A percentile compares a stretch with the other conserved stretches of the same genome.
phyloP scores from a whole-genome alignment of 2,113 vertebrate species.

The Ptilorrhoa leucosticta region DNA sequence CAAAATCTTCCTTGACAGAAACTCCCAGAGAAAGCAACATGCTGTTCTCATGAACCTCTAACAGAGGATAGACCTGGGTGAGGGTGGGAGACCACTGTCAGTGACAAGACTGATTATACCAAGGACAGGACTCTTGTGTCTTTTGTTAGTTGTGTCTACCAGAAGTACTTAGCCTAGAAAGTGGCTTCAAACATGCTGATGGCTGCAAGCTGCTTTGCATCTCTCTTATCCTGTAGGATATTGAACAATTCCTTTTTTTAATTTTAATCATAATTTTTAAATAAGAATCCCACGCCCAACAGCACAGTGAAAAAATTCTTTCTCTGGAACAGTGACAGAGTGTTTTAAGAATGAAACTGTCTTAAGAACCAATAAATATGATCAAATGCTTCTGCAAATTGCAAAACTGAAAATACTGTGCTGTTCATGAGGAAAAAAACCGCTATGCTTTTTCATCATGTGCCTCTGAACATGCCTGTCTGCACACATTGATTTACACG shows the following conservation, averaged over 20 bases:
- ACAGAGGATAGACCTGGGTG: neutral
- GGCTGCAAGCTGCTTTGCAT: neutral
- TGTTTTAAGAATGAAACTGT: neutral
- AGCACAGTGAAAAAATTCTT: neutral
- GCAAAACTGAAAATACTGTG: neutral
- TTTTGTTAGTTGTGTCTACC: neutral
- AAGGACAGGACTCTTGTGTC: neutral
- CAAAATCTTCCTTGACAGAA: neutral
- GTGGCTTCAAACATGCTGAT: neutral
- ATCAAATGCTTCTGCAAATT: neutral
- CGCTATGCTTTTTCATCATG: neutral
- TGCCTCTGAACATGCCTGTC: neutral
- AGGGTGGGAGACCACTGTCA: neutral
- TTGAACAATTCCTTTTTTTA: fast-evolving
- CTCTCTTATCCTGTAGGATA: neutral
- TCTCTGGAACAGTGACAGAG: neutral
- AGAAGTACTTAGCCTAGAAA: neutral
- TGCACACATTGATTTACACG: neutral
- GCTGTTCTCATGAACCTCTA: neutral
- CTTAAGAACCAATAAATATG: neutral
- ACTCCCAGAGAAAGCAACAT: neutral
- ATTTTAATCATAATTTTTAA: neutral
- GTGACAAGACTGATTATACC: neutral
- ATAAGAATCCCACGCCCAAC: fast-evolving
- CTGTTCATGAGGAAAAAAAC: neutral